Evolutionary conservation across 1,140 invertebrate species (phyloP).

Genomic region (Drosophila varians): DNA sequence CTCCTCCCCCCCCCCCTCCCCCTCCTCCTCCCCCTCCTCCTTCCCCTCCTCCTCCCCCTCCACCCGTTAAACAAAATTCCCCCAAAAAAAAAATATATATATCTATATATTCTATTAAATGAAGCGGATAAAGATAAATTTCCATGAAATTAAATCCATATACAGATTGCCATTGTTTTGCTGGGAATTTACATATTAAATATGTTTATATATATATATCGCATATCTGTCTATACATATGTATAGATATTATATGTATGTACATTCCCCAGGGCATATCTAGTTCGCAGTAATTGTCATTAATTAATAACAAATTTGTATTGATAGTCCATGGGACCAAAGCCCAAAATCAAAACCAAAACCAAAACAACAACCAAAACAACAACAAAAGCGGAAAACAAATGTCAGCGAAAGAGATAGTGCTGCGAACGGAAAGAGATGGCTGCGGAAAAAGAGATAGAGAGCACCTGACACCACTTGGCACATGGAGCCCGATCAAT

Average conservation of each 20-base stretch:
- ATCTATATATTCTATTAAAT: not conserved
- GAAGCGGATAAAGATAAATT: constrained; percentile 13
- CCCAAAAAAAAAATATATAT: not conserved
- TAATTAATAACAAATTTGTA: constrained; percentile 46
- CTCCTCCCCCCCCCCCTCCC: too few species aligned
- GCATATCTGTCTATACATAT: too few species aligned
- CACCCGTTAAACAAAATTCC: too few species aligned
- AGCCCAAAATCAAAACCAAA: too few species aligned
- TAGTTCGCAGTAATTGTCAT: constrained; percentile 31
- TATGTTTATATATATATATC: not conserved
- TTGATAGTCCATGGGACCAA: constrained; percentile 25
- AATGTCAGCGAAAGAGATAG: not conserved
- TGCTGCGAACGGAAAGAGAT: not conserved
- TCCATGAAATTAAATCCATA: not conserved
- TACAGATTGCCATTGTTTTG: not conserved
- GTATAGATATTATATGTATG: not conserved
- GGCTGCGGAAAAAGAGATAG: not conserved
- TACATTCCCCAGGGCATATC: constrained; percentile 37
- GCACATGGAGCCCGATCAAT: constrained; percentile 48
- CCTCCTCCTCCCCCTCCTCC: too few species aligned
- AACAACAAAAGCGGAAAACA: not conserved
- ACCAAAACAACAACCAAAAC: constrained; percentile 36
- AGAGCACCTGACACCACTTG: constrained; percentile 60
- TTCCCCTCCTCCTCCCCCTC: too few species aligned
- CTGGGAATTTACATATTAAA: not conserved